phyloP scores from a whole-genome alignment of 2,797 vertebrate genomes.

The Harpagifer antarcticus region DNA sequence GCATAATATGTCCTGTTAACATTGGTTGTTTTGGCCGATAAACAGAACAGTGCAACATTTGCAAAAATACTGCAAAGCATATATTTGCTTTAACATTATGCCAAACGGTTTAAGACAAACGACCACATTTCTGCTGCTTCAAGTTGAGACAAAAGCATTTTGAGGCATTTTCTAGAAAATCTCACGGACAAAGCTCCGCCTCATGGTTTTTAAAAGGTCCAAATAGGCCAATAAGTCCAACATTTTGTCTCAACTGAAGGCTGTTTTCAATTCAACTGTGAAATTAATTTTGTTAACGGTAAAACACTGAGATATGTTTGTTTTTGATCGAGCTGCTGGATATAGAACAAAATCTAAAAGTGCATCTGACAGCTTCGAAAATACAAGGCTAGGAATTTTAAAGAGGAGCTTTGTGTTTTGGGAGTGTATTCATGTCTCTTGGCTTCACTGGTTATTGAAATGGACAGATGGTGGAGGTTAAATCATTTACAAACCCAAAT shows the following conservation, averaged over 20 bases:
- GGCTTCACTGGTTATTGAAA: slow-evolving; percentile 20
- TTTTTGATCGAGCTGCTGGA: background rate
- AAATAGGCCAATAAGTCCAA: background rate
- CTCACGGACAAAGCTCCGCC: background rate
- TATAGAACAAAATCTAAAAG: background rate
- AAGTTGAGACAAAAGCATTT: no score
- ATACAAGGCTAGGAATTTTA: background rate
- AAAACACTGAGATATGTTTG: slow-evolving; percentile 13
- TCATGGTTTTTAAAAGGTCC: background rate
- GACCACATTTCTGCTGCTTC: background rate
- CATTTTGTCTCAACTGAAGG: slow-evolving; percentile 1
- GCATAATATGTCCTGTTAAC: background rate
- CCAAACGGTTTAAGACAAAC: background rate
- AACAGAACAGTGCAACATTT: no score
- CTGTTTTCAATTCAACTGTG: slow-evolving; percentile 1
- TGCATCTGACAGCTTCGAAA: slow-evolving; percentile 2
- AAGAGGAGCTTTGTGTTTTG: background rate
- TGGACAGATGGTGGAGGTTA: slow-evolving; percentile 44
- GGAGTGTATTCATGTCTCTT: background rate
- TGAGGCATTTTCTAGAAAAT: slow-evolving; percentile 4
- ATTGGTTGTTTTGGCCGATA: background rate
- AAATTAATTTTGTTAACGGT: slow-evolving; percentile 6
- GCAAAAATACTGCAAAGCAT: background rate
- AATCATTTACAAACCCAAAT: slow-evolving; percentile 51
- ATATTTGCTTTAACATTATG: no score